Percentiles rank a stretch among this genome's conserved stretches.
These are phyloP conservation scores for Alfaro cultratus DNA, from an alignment of 2,797 vertebrate genomes.

Conservation along the genomic window DNA sequence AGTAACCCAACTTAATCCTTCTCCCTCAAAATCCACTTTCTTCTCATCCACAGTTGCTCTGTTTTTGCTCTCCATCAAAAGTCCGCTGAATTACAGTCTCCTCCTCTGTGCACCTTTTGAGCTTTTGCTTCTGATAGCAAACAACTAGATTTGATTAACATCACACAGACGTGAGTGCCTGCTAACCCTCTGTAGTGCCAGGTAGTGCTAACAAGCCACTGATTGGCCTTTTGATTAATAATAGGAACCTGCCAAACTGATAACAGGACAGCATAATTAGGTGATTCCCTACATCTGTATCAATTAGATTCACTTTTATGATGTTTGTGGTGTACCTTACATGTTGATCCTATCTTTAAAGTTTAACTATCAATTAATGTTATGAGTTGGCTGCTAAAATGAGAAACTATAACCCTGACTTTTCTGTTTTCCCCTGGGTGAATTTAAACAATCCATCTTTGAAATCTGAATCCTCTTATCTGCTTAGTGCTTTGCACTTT, in stretches of 20 bases:
- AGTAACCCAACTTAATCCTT: slow-evolving; percentile 51
- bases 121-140: slow-evolving; percentile 60
- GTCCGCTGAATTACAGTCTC: slow-evolving; percentile 49
- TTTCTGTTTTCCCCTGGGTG: slow-evolving; percentile 25
- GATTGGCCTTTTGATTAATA: slow-evolving; percentile 62
- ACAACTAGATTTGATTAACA: slow-evolving; percentile 44
- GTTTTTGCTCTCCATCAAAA: slow-evolving; percentile 47
- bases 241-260: slow-evolving; percentile 58
- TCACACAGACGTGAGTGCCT: slow-evolving; percentile 34
- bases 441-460: slow-evolving; percentile 42
- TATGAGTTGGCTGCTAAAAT: slow-evolving; percentile 25
- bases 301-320: slow-evolving; percentile 52
- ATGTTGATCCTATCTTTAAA: slow-evolving; percentile 33
- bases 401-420: slow-evolving; percentile 20
- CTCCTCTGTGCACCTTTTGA: slow-evolving; percentile 48
- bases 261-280: slow-evolving; percentile 68
- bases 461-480: slow-evolving; percentile 38
- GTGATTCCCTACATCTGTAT: slow-evolving; percentile 38
- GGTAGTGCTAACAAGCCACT: slow-evolving; percentile 65
- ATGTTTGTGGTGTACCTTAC: slow-evolving; percentile 25
- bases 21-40: slow-evolving; percentile 30
- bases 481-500: slow-evolving; percentile 34
- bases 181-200: slow-evolving; percentile 59
- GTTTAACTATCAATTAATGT: slow-evolving; percentile 37
- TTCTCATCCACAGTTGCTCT: slow-evolving; percentile 21